Percentiles rank a stretch among this genome's conserved stretches.
Evolutionary conservation across 2,113 vertebrate genomes (phyloP).

Genomic region (Gambusia affinis): DNA sequence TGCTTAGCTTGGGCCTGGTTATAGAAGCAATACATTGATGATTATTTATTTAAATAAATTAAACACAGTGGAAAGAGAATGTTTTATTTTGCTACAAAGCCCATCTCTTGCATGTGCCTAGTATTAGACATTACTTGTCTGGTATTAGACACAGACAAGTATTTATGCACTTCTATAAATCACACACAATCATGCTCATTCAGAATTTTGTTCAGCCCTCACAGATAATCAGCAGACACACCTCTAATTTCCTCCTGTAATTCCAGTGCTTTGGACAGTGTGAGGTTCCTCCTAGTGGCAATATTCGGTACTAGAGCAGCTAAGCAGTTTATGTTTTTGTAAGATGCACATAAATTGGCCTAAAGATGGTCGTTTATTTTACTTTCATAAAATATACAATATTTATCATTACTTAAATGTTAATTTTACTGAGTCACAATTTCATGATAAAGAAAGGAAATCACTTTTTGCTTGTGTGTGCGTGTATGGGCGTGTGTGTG

Average conservation of each 20-base stretch:
- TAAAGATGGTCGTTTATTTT: too few relatives aligned
- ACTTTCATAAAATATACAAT: too few relatives aligned
- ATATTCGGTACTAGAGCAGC: background rate
- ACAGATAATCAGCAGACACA: background rate
- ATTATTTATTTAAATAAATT: too few relatives aligned
- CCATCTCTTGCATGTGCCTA: background rate
- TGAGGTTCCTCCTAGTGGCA: background rate
- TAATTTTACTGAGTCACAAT: too few relatives aligned
- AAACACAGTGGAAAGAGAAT: too few relatives aligned
- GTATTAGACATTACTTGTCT: background rate
- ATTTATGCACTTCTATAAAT: background rate
- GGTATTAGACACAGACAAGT: background rate
- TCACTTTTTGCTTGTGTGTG: too few relatives aligned
- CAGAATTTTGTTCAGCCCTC: background rate
- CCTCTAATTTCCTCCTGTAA: background rate
- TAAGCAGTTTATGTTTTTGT: too few relatives aligned
- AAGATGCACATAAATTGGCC: too few relatives aligned
- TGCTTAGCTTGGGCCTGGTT: background rate
- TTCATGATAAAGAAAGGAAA: too few relatives aligned
- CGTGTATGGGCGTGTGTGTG: rapidly evolving
- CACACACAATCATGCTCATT: background rate
- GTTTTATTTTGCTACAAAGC: too few relatives aligned
- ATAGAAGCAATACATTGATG: too few relatives aligned
- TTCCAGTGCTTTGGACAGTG: background rate
- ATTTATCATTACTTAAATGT: too few relatives aligned